Base-by-base conservation (phyloP, 2,113 vertebrate species). In the Psittacus erithacus region DNA sequence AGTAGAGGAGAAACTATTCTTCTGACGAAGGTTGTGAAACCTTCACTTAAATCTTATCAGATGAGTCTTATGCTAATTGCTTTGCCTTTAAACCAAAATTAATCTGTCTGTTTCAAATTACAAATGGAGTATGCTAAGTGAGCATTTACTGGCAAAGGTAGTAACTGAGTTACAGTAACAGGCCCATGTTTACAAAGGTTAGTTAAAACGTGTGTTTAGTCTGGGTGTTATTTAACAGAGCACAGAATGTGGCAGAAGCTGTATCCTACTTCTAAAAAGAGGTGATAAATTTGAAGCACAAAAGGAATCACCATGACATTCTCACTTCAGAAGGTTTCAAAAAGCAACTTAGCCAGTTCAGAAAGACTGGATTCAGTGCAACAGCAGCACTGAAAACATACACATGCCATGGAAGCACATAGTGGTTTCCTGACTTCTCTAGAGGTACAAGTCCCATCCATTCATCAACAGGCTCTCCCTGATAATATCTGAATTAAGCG, bases 401-500 rank as follows among this genome's bases (percentile, higher is more conserved):
- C 18, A 59, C 2, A 8, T 24, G 77, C 86, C 53, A 1, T 0
- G 12, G 62, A 11, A 5, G 53, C 1, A 33, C 13, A 2, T 2
- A 17, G 15, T 1, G 35, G 5, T 2, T 60, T 35, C 1, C 70
- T 74, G 80, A 27, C 35, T 62, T 13, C 67, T 44, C 31, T 4
- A 19, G 12, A 84, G 55, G 24, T 8, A 41, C 85, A 33, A 44
- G 47, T 4, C 57, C 80, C 28, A 4, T 1, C 41, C 22, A 0
- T 1, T 12, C 57, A 20, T 44, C 25, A 28, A 6, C 39, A 19
- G 27, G 79, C 57, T 60, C 74, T 85, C 47, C 57, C 70, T 44
- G 79, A 5, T 1, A 3, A 27, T 1, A 4, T 0, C 24, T 5
- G 13, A 53, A 24, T 22, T 23, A 23, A 38, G 11, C 4, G n/a